A percentile compares a stretch with the other conserved stretches of the same genome.
These are phyloP conservation scores for Mus minutoides DNA, from an alignment of 2,797 vertebrate species.

Conservation along the genomic window DNA sequence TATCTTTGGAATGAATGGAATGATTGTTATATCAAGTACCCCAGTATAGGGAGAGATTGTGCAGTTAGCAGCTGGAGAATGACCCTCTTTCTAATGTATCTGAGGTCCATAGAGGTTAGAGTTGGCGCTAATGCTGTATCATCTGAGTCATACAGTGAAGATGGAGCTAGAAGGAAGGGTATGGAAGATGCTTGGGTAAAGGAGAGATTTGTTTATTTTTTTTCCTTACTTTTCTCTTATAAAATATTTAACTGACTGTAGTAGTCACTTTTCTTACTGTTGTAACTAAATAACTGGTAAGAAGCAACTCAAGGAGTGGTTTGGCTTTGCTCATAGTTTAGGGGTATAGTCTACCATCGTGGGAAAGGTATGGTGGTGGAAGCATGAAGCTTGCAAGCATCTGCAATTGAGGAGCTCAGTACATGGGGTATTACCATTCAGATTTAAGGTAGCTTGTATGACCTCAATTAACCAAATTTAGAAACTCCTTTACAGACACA, in stretches of 20 bases:
- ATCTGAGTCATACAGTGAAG: not conserved
- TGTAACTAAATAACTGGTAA: not conserved
- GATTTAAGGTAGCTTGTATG: not conserved
- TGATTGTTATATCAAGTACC: not conserved
- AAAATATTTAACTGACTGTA: not conserved
- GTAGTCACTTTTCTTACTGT: not conserved
- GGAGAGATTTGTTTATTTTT: not conserved
- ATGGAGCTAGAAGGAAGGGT: not conserved
- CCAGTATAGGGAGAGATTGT: not conserved
- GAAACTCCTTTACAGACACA: not conserved
- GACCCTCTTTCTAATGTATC: not conserved
- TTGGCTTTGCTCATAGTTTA: not conserved
- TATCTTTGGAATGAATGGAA: not conserved
- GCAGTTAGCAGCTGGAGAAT: accelerated
- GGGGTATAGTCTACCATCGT: not conserved
- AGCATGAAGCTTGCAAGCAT: not conserved
- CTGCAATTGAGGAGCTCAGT: not conserved
- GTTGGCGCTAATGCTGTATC: not conserved
- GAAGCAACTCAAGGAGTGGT: not conserved
- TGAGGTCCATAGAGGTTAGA: not conserved
- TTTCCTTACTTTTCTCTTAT: not conserved
- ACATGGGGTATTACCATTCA: not conserved
- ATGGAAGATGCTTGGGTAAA: not conserved
- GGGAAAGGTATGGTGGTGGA: not conserved
- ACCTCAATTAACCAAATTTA: not conserved